Base-by-base conservation (phyloP, 2,797 vertebrate species). In the Staurois parvus region DNA sequence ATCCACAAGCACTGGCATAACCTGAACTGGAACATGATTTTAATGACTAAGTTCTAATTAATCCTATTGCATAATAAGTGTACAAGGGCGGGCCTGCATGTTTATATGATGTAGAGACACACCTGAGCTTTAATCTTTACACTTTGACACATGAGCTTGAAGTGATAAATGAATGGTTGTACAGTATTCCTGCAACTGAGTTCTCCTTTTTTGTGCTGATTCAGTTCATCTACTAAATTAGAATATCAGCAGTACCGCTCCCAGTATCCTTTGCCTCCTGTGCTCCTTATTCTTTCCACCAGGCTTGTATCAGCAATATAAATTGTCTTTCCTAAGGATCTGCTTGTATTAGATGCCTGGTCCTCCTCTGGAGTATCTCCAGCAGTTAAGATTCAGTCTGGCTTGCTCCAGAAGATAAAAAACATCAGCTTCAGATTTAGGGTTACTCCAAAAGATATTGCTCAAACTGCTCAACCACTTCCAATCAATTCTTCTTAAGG, bases 91-190 rank as follows among this genome's bases (percentile, higher is more conserved):
- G 42, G 30, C 13, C 42, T 32, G 48, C 30, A 2, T 70, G 45
- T 72, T 21, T 29, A 56, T 62, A 59, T 52, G 28, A 79, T 29
- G 30, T 26, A 24, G 19, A 56, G 68, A 40, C 79, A 72, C 68
- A 34, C 45, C 68, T 81, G 48, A 34, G 24, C 56, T 62, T 81
- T 72, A 79, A 81, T 80, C 77, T 79, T 79, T 72, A 80, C 30
- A 80, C 67, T 80, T 80, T 80, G 45, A 80, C 78, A 70, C 78
- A 80, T 56, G 28, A 80, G 69, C 24, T 66, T 66, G 34, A 48
- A 64, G 24, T 26, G 28, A 72, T 52, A 52, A 56, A 56, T 70
- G 12, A 32, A 56, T 28, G 29, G 66, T 21, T 70, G 19, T 52
- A n/a, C n/a, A n/a, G n/a, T n/a, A 30, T 59, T 30, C 30, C 34